phyloP scores from a whole-genome alignment of 2,113 vertebrate species.

The Pseudopodoces humilis region DNA sequence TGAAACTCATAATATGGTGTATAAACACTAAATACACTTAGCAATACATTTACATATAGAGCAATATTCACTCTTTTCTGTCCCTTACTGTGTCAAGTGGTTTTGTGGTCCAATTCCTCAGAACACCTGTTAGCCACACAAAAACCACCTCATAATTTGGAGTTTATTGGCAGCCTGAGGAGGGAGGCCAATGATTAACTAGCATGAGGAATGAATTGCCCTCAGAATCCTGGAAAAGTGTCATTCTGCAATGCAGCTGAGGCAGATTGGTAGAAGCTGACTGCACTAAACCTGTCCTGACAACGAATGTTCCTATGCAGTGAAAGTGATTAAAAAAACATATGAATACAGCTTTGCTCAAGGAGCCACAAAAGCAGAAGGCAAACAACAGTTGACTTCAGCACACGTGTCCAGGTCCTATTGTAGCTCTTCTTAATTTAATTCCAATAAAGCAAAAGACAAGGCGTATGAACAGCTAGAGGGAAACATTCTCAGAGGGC shows the following conservation, averaged over 20 bases:
- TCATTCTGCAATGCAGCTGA: neutral
- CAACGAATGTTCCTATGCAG: neutral
- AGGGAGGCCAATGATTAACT: neutral
- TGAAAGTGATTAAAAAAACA: neutral
- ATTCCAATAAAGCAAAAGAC: neutral
- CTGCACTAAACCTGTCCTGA: neutral
- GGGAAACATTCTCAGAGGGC: neutral
- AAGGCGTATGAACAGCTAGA: rapidly evolving
- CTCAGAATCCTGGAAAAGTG: neutral
- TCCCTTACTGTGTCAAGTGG: neutral
- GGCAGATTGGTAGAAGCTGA: neutral
- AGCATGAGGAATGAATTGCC: neutral
- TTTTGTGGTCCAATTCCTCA: neutral
- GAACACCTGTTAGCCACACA: neutral
- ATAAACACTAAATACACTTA: conserved; percentile 3
- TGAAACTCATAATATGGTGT: neutral
- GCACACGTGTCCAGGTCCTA: neutral
- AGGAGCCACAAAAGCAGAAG: neutral
- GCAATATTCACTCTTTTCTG: neutral
- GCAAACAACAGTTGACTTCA: neutral
- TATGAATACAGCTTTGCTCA: neutral
- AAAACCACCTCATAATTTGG: neutral
- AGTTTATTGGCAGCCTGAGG: neutral
- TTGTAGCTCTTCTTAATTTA: neutral
- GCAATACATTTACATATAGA: neutral